phyloP scores from a whole-genome alignment of 2,888 invertebrate species.

The Himalopsyche kuldschensis region DNA sequence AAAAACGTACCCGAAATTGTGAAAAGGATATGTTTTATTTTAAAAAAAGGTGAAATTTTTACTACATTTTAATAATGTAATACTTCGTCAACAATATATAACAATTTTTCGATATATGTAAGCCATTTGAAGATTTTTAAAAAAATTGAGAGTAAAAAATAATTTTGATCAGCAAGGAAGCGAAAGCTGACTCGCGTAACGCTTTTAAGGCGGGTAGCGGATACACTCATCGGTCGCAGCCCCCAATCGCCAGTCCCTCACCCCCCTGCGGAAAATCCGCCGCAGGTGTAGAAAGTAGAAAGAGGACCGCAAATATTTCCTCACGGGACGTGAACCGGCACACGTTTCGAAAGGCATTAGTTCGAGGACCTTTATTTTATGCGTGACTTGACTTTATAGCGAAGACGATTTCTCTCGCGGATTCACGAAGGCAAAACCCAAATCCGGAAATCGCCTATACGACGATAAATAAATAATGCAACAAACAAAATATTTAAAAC shows the following conservation, averaged over 20 bases:
- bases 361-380: conserved; percentile 1
- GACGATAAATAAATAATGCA: not conserved
- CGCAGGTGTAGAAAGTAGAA: not conserved
- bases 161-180: not conserved
- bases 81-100: too few relatives aligned
- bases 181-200: not conserved
- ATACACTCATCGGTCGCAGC: not conserved
- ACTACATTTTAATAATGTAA: too few relatives aligned
- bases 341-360: not conserved
- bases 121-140: not conserved
- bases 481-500: too few relatives aligned
- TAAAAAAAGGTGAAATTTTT: too few relatives aligned
- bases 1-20: too few relatives aligned
- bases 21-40: too few relatives aligned
- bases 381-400: not conserved
- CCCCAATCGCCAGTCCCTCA: not conserved
- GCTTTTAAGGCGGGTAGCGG: not conserved
- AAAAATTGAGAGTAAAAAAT: not conserved
- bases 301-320: not conserved
- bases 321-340: not conserved
- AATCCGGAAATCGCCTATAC: not conserved
- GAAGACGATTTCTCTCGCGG: not conserved
- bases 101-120: not conserved
- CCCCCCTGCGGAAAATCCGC: not conserved
- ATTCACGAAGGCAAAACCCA: not conserved